Conservation (phyloP, 2,113 vertebrate genomes). For the Hemicordylus capensis region DNA sequence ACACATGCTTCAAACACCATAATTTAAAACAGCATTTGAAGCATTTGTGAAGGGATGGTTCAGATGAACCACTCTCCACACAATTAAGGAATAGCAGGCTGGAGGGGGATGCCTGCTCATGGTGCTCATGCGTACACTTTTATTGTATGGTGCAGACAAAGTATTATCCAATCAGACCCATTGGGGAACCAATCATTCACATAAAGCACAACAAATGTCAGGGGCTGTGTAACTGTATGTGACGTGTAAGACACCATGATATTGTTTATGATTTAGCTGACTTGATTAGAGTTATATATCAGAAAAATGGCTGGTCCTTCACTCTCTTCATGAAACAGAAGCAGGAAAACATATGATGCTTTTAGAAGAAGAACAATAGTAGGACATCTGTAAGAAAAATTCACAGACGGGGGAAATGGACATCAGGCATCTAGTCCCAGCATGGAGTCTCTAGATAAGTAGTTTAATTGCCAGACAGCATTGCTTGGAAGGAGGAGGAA, state of each 20-base stretch:
- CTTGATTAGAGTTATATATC: slow-evolving; percentile 15
- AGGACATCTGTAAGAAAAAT: slow-evolving; percentile 45
- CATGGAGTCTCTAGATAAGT: slow-evolving; percentile 63
- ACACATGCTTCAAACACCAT: too few species aligned
- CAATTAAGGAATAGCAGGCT: too few species aligned
- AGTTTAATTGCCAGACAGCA: slow-evolving; percentile 67
- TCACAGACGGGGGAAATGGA: slow-evolving; percentile 59
- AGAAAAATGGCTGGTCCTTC: not conserved
- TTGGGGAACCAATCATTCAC: not conserved
- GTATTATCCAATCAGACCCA: too few species aligned
- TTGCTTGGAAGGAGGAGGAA: slow-evolving; percentile 57
- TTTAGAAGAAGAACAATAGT: slow-evolving; percentile 34
- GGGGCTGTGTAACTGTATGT: not conserved
- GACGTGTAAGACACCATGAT: not conserved
- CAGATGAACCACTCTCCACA: too few species aligned
- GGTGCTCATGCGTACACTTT: too few species aligned
- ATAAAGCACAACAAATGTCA: not conserved
- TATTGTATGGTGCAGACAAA: too few species aligned
- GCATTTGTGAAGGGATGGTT: too few species aligned
- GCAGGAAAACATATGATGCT: slow-evolving; percentile 10
- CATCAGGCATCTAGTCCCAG: slow-evolving; percentile 59
- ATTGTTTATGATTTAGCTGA: slow-evolving; percentile 1
- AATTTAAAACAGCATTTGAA: too few species aligned
- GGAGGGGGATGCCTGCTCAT: too few species aligned
- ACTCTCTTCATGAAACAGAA: slow-evolving; percentile 16